phyloP scores from a whole-genome alignment of 2,888 invertebrate species.

The Lathronympha strigana region DNA sequence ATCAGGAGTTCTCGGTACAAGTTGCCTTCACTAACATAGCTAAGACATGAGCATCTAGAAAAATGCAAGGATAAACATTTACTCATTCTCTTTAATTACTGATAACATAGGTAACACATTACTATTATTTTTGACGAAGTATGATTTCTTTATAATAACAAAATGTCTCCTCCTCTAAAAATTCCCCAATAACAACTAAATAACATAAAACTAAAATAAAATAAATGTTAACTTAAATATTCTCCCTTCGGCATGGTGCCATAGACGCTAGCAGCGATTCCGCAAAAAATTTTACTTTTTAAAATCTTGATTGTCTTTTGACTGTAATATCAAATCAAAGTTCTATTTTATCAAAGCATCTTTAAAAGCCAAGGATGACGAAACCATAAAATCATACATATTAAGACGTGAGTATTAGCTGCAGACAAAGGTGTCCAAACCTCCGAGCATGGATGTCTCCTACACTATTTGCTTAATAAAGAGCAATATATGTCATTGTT shows the following conservation, averaged over 20 bases:
- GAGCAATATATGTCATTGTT: conserved; percentile 24
- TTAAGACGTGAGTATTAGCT: background rate
- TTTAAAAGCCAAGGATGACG: background rate
- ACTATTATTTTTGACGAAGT: too few species aligned
- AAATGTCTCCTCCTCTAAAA: too few species aligned
- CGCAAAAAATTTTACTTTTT: too few species aligned
- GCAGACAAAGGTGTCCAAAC: conserved; percentile 18
- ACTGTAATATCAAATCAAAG: background rate
- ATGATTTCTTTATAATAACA: too few species aligned
- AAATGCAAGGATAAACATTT: background rate
- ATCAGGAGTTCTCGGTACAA: background rate
- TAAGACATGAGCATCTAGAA: background rate
- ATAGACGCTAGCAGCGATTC: too few species aligned
- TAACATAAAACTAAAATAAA: too few species aligned
- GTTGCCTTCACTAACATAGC: background rate
- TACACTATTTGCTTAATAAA: conserved; percentile 30
- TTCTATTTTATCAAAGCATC: background rate
- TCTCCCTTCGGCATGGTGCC: too few species aligned
- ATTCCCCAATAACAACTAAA: too few species aligned
- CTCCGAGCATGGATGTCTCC: conserved; percentile 18
- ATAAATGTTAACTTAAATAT: too few species aligned
- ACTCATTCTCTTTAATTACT: too few species aligned
- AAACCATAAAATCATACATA: background rate
- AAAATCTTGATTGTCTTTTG: background rate
- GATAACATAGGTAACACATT: too few species aligned